Conservation (phyloP, 2,797 vertebrate genomes). For the Balearica regulorum region DNA sequence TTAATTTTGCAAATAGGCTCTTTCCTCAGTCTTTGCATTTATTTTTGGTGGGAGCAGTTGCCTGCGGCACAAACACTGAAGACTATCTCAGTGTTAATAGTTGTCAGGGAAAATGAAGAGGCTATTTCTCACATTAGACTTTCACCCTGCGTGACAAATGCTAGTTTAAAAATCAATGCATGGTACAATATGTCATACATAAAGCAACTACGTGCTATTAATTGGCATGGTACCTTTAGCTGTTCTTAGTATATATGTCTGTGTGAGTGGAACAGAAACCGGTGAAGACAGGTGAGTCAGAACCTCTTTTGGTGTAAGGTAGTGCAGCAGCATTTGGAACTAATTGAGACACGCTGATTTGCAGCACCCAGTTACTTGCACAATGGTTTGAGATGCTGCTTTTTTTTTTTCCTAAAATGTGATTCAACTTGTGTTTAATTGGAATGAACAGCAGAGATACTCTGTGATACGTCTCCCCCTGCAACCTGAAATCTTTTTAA, state of each 20-base stretch:
- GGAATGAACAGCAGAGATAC: background rate
- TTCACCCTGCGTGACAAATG: constrained; percentile 52
- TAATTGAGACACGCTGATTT: background rate
- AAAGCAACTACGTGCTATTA: constrained; percentile 50
- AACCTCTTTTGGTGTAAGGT: background rate
- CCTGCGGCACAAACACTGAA: background rate
- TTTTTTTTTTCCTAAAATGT: background rate
- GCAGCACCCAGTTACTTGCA: background rate
- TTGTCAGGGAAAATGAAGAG: constrained; percentile 65
- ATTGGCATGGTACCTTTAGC: constrained; percentile 46
- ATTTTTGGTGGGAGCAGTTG: constrained; percentile 27
- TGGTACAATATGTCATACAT: constrained; percentile 52
- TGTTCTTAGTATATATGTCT: background rate
- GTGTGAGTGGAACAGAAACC: background rate
- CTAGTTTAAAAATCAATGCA: constrained; percentile 62
- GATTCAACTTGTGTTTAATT: background rate
- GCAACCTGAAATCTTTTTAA: background rate
- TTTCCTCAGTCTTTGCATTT: constrained; percentile 1
- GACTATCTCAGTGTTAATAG: constrained; percentile 48
- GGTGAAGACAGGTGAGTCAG: background rate
- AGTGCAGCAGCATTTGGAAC: background rate
- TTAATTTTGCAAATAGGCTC: constrained; percentile 18
- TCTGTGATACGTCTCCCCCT: background rate
- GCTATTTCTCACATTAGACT: constrained; percentile 56
- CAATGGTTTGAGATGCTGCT: background rate